Conservation (phyloP, 1,140 invertebrate species). For the Heliconius eleuchia region DNA sequence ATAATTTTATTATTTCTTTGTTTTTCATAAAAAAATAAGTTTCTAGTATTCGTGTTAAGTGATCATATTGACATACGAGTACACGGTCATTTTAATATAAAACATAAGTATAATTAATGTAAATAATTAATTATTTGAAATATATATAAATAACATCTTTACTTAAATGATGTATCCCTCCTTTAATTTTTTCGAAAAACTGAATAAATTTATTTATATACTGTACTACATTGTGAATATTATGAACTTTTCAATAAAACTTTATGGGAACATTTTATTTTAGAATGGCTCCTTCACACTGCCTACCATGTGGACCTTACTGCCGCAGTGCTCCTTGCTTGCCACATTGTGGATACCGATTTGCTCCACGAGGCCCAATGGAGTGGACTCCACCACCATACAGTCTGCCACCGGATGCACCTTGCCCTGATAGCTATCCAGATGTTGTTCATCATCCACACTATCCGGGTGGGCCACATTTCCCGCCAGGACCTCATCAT, state of each 20-base stretch:
- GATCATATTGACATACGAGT: too few species aligned
- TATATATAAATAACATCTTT: too few species aligned
- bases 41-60: not conserved
- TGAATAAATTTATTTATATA: too few species aligned
- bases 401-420: slow-evolving; percentile 35
- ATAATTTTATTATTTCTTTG: not conserved
- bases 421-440: slow-evolving; percentile 11
- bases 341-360: slow-evolving; percentile 60
- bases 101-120: too few species aligned
- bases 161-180: too few species aligned
- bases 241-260: not conserved
- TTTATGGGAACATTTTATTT: not conserved
- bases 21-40: too few species aligned
- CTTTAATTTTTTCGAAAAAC: too few species aligned
- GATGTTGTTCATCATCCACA: not conserved
- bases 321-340: slow-evolving; percentile 60
- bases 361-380: slow-evolving; percentile 48
- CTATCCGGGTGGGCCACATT: not conserved
- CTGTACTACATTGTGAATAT: not conserved
- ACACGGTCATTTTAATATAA: too few species aligned
- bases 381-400: slow-evolving; percentile 56
- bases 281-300: slow-evolving; percentile 62
- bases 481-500: not conserved
- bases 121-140: too few species aligned
- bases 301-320: slow-evolving; percentile 58